These are phyloP conservation scores for Bagarius yarrelli DNA, from an alignment of 2,113 vertebrate species.

Conservation along the genomic window DNA sequence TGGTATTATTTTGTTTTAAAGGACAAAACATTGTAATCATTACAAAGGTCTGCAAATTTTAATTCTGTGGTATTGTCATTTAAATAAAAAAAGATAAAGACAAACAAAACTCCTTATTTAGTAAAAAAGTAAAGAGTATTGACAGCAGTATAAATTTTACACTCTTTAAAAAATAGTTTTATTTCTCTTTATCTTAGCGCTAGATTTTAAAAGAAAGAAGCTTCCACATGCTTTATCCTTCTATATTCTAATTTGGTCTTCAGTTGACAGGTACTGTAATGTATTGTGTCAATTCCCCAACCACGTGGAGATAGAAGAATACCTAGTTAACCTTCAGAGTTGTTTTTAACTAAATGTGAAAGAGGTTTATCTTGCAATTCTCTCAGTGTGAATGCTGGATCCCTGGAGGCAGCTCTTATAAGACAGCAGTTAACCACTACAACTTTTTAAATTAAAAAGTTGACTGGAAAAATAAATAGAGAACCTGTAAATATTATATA, in stretches of 20 bases:
- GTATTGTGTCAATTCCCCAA: not conserved
- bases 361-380: not conserved
- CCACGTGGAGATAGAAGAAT: not conserved
- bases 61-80: no score
- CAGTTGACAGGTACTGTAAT: constrained; percentile 3
- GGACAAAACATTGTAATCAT: no score
- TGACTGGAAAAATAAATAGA: not conserved
- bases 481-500: not conserved
- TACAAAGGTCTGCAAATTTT: no score
- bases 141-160: no score
- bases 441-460: constrained; percentile 7
- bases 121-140: no score
- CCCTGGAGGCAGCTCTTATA: not conserved
- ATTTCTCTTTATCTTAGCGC: not conserved
- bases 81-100: no score
- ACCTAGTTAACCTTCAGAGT: not conserved
- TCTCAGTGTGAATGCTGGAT: constrained; percentile 15
- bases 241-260: constrained; percentile 9
- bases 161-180: no score
- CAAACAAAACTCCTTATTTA: no score
- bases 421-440: constrained; percentile 7
- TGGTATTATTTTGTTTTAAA: no score
- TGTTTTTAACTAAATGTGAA: constrained; percentile 6
- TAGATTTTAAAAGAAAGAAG: not conserved
- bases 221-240: not conserved